Evolutionary conservation across 64 coral and sea anemone species (phyloP).

Genomic region (Pocillopora damicornis): DNA sequence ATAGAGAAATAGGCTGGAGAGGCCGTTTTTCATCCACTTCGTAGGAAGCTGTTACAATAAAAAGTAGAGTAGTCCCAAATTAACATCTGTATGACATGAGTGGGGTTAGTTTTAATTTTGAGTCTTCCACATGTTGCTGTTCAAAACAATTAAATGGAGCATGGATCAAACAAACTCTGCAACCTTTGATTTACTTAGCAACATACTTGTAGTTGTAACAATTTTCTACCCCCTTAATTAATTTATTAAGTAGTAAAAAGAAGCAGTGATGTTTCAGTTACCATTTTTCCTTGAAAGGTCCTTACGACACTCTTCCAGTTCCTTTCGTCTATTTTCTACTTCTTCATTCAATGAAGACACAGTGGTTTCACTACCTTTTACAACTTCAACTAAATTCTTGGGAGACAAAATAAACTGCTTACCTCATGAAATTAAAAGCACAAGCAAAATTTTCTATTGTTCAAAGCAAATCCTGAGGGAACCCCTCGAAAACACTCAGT

Average conservation of each 20-base stretch:
- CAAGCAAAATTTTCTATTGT: neutral
- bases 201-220: neutral
- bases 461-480: too few species aligned
- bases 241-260: neutral
- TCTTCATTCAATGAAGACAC: constrained; percentile 37
- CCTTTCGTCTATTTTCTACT: constrained; percentile 12
- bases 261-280: neutral
- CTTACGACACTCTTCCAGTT: constrained; percentile 16
- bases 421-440: too few species aligned
- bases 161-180: too few species aligned
- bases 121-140: neutral
- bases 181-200: neutral
- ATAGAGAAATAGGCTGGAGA: neutral
- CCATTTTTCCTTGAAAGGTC: constrained; percentile 17
- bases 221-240: neutral
- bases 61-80: neutral
- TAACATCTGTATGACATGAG: neutral
- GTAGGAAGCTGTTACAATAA: neutral
- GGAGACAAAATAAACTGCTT: neutral
- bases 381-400: constrained; percentile 67
- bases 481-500: too few species aligned
- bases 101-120: neutral
- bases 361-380: constrained; percentile 72
- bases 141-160: too few species aligned
- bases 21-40: constrained; percentile 13